These are phyloP conservation scores for Drosophila diplacantha DNA, from an alignment of 2,888 invertebrate genomes.

Conservation along the genomic window DNA sequence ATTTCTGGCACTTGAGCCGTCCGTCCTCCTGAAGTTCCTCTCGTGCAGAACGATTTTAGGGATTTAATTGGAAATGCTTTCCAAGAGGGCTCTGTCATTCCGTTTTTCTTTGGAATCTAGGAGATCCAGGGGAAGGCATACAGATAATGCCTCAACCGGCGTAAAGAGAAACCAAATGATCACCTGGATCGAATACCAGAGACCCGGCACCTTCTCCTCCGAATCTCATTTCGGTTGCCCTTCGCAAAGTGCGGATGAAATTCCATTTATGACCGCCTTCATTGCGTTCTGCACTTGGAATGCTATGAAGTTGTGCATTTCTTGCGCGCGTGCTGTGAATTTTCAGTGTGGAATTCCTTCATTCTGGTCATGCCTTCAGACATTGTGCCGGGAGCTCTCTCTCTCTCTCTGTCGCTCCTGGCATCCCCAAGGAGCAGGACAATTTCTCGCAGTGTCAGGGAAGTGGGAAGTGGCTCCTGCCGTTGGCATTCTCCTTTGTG, in stretches of 20 bases:
- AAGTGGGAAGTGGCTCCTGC: conserved; percentile 10
- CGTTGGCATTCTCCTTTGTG: conserved; percentile 38
- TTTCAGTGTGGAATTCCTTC: conserved; percentile 67
- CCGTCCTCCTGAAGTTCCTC: conserved; percentile 10
- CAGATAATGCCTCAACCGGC: conserved; percentile 2
- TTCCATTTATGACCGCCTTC: conserved; percentile 68
- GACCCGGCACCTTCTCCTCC: neutral
- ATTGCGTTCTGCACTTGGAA: conserved; percentile 68
- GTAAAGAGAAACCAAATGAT: conserved; percentile 14
- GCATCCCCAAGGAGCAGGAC: conserved; percentile 15
- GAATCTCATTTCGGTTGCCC: conserved; percentile 13
- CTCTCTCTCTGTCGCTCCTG: too few species aligned
- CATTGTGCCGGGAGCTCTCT: conserved; percentile 44
- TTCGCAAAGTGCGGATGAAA: conserved; percentile 42
- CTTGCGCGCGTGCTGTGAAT: conserved; percentile 70
- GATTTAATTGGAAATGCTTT: conserved; percentile 42
- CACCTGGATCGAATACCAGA: conserved; percentile 10
- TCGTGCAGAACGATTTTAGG: conserved; percentile 15
- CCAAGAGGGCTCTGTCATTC: neutral
- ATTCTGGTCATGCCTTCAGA: conserved; percentile 66
- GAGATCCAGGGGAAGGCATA: neutral
- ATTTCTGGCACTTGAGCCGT: conserved; percentile 42
- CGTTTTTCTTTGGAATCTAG: neutral
- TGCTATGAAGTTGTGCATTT: conserved; percentile 71
- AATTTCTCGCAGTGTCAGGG: conserved; percentile 16